phyloP scores from a whole-genome alignment of 30 jellyfish, hydroid and myxozoan species.

The Turritopsis dohrnii region DNA sequence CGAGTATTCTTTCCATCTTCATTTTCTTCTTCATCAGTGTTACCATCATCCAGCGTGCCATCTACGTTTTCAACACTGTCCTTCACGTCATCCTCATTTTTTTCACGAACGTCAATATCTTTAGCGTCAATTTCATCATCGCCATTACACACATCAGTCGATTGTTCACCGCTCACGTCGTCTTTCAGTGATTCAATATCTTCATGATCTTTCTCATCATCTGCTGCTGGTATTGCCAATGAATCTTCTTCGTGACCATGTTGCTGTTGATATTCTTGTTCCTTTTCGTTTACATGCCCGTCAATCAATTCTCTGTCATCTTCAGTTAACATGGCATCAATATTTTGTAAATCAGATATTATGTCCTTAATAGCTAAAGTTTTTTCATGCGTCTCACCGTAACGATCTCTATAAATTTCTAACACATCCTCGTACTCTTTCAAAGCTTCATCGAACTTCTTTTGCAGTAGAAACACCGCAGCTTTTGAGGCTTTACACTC shows the following conservation, averaged over 20 bases:
- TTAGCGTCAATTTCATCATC: slow-evolving; percentile 1
- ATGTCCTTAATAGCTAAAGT: neutral
- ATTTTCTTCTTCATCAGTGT: neutral
- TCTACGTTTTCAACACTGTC: neutral
- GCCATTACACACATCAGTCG: neutral
- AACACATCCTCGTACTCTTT: neutral
- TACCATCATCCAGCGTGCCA: neutral
- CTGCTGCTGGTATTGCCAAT: neutral
- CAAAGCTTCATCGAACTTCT: neutral
- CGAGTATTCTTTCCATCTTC: neutral
- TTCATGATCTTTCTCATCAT: neutral
- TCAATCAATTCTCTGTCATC: slow-evolving; percentile 5
- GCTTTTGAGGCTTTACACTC: slow-evolving; percentile 14
- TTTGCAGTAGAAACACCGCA: slow-evolving; percentile 18
- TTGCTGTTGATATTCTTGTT: neutral
- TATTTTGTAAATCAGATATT: neutral
- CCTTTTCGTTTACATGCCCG: neutral
- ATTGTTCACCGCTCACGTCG: neutral
- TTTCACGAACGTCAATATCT: neutral
- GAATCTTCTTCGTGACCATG: neutral
- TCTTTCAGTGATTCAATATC: neutral
- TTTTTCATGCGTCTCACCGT: neutral
- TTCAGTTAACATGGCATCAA: slow-evolving; percentile 4
- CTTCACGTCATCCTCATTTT: neutral
- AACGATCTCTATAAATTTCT: neutral